Percentiles rank a stretch among this genome's conserved stretches.
Conservation (phyloP, 2,113 vertebrate genomes). For the Stegastes partitus region DNA sequence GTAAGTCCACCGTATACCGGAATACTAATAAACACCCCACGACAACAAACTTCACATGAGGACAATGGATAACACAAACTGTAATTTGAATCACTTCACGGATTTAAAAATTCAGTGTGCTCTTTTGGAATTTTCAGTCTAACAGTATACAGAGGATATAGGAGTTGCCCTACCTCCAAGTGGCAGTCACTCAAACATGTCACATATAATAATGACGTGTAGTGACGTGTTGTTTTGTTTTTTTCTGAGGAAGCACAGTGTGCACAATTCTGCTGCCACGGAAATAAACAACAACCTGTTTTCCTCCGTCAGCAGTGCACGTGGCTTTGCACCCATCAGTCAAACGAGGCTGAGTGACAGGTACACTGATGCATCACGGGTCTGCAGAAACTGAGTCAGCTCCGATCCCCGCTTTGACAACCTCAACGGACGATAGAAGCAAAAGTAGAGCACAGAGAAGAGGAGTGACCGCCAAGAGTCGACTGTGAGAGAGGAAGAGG, state of each 20-base stretch:
- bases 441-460: background rate
- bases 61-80: no score
- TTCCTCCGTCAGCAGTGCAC: background rate
- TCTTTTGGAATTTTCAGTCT: background rate
- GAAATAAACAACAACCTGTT: slow-evolving; percentile 2
- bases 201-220: background rate
- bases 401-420: background rate
- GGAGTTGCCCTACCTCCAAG: no score
- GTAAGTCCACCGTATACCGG: no score
- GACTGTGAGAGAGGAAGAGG: background rate
- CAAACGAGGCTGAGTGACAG: slow-evolving; percentile 36
- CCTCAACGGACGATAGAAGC: background rate
- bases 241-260: background rate
- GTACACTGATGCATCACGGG: slow-evolving; percentile 51
- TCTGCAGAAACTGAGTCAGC: slow-evolving; percentile 44
- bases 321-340: slow-evolving; percentile 14
- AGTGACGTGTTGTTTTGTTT: background rate
- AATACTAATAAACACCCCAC: no score
- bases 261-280: slow-evolving; percentile 11
- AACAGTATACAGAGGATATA: no score
- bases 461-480: background rate
- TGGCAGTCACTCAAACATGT: background rate
- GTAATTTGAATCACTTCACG: no score
- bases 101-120: background rate
- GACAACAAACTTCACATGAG: no score